These are phyloP conservation scores for Epizoanthus fatuus DNA, from an alignment of 92 coral and sea anemone species.

Conservation along the genomic window DNA sequence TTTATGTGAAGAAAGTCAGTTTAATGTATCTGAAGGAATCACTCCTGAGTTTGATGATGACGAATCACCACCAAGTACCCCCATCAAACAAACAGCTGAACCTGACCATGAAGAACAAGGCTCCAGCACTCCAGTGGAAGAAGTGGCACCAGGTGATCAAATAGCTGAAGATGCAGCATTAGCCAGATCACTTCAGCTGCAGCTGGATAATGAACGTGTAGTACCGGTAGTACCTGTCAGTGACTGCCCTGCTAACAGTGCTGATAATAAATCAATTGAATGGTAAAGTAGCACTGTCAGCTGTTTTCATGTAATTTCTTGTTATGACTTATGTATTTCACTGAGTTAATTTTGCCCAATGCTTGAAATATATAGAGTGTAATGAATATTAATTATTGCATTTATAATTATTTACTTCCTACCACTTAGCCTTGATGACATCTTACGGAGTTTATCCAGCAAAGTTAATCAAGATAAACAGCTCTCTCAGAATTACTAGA, in stretches of 20 bases:
- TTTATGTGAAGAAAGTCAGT: constrained; percentile 34
- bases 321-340: no score
- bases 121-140: constrained; percentile 10
- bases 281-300: constrained; percentile 27
- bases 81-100: constrained; percentile 29
- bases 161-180: constrained; percentile 11
- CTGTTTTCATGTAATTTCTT: no score
- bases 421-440: constrained; percentile 12
- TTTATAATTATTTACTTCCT: no score
- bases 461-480: constrained; percentile 34
- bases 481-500: constrained; percentile 33
- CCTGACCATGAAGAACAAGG: constrained; percentile 20
- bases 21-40: constrained; percentile 48
- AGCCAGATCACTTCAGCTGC: constrained; percentile 19
- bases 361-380: no score
- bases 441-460: constrained; percentile 51
- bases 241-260: constrained; percentile 26
- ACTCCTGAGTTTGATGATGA: constrained; percentile 9
- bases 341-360: no score
- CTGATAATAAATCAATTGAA: constrained; percentile 21
- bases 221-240: constrained; percentile 10
- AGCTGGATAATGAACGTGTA: constrained; percentile 4
- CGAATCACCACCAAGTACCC: constrained; percentile 39
- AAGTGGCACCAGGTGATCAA: background rate
- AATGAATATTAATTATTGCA: no score